Evolutionary conservation across 2,888 invertebrate species (phyloP), one percentile per base, ranked within the genome.

Genomic region (Sisyra nigra): DNA sequence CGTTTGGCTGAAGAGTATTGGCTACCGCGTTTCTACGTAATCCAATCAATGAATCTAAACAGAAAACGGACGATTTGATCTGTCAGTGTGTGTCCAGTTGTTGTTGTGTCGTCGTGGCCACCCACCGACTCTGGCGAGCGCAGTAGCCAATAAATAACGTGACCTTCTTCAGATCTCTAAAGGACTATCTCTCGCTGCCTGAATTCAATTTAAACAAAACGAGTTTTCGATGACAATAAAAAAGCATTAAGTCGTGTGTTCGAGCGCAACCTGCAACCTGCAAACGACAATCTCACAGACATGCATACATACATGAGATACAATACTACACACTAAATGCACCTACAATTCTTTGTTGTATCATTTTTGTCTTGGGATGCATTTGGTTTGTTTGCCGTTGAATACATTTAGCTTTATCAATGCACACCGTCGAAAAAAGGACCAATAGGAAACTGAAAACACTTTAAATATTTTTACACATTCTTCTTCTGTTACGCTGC

Each of bases 101-200:
- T 62, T 62, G 62, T 52, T 60, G 54, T 51, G 52, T 19, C 40
- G 39, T 35, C 37, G 15, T 17, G 53, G 52, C 53, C 53, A 61
- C 59, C 62, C 63, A 62, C 61, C 63, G 61, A 61, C 61, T 31
- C 31, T 29, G 15, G 31, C 57, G 58, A 53, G 54, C 55, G 55
- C 56, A 54, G 52, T 54, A 59, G 57, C 57, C 60, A 55, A 61
- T 61, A 61, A 62, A 62, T 61, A 58, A 62, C 56, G 45, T 46
- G 49, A 50, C 57, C 57, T 56, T 57, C 57, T 54, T 24, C 24
- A 24, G 24, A 24, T 24, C 24, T 24, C 24, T 24, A 5, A 24
- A 55, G 56, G 55, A 56, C 54, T 55, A 55, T 55, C 56, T 56
- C 50, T 47, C 41, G 46, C 47, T 48, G 48, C 40, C 17, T 35